Percentiles rank a stretch among this genome's conserved stretches.
Conservation (phyloP, 2,113 vertebrate genomes). For the Agelaius tricolor region DNA sequence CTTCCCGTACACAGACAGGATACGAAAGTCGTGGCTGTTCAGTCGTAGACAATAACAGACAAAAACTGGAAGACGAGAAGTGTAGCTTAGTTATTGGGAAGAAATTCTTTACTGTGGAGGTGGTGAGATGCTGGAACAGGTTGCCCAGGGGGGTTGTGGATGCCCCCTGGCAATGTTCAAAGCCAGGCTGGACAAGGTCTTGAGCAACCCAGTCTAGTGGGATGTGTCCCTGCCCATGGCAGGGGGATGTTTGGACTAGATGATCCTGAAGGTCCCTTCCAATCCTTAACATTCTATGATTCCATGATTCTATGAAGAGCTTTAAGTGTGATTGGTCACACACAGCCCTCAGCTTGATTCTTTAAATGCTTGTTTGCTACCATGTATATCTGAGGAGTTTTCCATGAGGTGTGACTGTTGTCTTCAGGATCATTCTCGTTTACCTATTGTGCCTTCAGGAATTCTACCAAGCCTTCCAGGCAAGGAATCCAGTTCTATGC, state of each 20-base stretch:
- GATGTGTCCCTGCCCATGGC: neutral
- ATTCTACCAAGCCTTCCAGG: neutral
- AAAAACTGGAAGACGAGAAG: neutral
- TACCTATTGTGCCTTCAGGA: accelerated
- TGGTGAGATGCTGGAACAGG: neutral
- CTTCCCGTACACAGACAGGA: neutral
- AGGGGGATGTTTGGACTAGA: too few relatives aligned
- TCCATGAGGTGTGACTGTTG: neutral
- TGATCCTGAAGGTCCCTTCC: neutral
- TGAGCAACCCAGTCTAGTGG: neutral
- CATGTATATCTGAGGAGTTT: neutral
- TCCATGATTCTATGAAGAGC: neutral
- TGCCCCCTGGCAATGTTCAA: neutral
- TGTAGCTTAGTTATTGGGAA: neutral
- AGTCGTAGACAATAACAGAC: too few relatives aligned
- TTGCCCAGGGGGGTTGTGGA: neutral
- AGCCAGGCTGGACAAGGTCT: neutral
- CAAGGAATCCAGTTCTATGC: neutral
- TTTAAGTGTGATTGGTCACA: neutral
- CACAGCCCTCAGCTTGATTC: neutral
- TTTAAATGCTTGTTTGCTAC: neutral
- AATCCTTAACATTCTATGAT: neutral
- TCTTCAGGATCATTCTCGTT: neutral
- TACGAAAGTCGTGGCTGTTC: neutral
- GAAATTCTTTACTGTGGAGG: neutral